phyloP scores from a whole-genome alignment of 2,888 invertebrate genomes.

The Athetis lepigone region DNA sequence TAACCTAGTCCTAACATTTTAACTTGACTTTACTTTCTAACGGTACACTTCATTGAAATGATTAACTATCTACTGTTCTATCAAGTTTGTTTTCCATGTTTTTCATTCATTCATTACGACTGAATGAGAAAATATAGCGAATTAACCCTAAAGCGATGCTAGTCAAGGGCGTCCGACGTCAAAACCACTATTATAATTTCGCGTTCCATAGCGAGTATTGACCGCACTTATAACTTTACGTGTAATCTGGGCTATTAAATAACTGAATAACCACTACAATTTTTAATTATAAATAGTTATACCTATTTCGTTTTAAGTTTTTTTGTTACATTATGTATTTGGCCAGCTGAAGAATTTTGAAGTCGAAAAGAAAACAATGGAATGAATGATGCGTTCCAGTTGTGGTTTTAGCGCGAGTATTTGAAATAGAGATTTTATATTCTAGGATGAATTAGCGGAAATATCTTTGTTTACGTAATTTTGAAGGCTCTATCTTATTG shows the following conservation, averaged over 20 bases:
- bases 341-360: not conserved
- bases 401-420: constrained; percentile 21
- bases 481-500: not conserved
- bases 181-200: not conserved
- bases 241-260: too few relatives aligned
- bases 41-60: not conserved
- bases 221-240: too few relatives aligned
- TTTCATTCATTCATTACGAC: not conserved
- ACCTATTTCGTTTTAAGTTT: not conserved
- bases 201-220: constrained; percentile 27
- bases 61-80: too few relatives aligned
- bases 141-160: not conserved
- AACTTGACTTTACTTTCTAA: not conserved
- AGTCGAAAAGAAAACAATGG: not conserved
- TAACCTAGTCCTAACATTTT: constrained; percentile 36
- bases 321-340: not conserved
- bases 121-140: not conserved
- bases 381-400: constrained; percentile 30
- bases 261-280: too few relatives aligned
- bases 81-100: too few relatives aligned
- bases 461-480: not conserved
- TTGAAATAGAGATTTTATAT: constrained; percentile 3
- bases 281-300: too few relatives aligned
- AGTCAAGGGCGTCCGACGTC: not conserved
- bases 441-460: not conserved